Conservation (phyloP, 2,888 invertebrate genomes). For the Leptinotarsa juncta region DNA sequence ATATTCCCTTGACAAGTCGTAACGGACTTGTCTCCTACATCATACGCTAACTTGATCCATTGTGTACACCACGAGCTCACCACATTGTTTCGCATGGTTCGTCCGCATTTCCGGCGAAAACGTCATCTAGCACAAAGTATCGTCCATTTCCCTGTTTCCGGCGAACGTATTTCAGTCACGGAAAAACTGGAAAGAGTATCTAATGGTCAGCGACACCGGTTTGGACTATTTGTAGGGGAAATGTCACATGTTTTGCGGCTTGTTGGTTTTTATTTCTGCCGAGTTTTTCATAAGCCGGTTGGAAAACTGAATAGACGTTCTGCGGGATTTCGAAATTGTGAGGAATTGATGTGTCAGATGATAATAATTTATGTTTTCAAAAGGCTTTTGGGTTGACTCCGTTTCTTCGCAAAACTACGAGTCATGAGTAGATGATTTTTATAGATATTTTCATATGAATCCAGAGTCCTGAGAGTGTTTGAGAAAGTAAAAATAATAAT, state of each 20-base stretch:
- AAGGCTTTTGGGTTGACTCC: not conserved
- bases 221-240: conserved; percentile 38
- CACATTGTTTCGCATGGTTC: conserved; percentile 46
- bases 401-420: too few species aligned
- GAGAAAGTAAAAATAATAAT: too few species aligned
- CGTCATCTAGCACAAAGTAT: conserved; percentile 45
- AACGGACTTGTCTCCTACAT: conserved; percentile 36
- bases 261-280: conserved; percentile 40
- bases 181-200: conserved; percentile 38
- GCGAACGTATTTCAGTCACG: conserved; percentile 38
- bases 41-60: conserved; percentile 40
- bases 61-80: conserved; percentile 39
- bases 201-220: conserved; percentile 43
- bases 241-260: conserved; percentile 43
- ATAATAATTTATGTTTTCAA: not conserved
- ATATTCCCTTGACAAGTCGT: not conserved
- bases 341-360: conserved; percentile 6
- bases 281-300: conserved; percentile 28
- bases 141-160: conserved; percentile 44
- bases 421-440: too few species aligned
- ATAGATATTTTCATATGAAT: too few species aligned
- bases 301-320: conserved; percentile 23
- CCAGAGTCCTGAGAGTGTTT: too few species aligned
- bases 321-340: conserved; percentile 6
- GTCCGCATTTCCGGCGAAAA: conserved; percentile 45